Evolutionary conservation across 1,140 invertebrate species (phyloP).

Genomic region (Doryteuthis pealeii): DNA sequence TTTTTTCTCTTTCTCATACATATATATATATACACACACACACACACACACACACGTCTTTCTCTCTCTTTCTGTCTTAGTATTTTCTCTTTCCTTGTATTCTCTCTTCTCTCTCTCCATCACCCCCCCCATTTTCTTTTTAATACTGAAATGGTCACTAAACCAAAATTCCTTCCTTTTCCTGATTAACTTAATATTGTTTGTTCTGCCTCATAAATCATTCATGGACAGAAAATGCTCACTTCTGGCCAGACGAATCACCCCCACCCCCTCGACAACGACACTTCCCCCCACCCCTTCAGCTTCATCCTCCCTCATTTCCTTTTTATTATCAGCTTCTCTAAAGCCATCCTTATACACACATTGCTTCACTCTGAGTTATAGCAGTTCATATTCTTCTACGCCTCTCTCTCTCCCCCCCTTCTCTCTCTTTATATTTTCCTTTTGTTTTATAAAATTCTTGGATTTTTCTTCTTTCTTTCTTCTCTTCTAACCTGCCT

Average conservation of each 20-base stretch:
- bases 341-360: neutral
- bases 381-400: neutral
- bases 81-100: neutral
- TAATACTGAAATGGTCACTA: too few species aligned
- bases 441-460: too few species aligned
- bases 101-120: neutral
- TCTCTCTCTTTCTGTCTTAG: neutral
- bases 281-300: too few species aligned
- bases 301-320: neutral
- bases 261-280: too few species aligned
- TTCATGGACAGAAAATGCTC: too few species aligned
- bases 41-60: neutral
- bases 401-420: neutral
- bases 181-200: too few species aligned
- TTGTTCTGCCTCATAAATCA: too few species aligned
- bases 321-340: neutral
- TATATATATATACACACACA: too few species aligned
- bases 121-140: too few species aligned
- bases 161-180: too few species aligned
- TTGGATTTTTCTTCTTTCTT: neutral
- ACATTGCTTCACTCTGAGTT: neutral
- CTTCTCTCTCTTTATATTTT: neutral
- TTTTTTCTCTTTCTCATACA: neutral
- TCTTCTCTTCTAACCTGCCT: neutral
- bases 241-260: too few species aligned